Evolutionary conservation across 2,888 invertebrate genomes (phyloP).

Genomic region (Bruchidius siliquastri): DNA sequence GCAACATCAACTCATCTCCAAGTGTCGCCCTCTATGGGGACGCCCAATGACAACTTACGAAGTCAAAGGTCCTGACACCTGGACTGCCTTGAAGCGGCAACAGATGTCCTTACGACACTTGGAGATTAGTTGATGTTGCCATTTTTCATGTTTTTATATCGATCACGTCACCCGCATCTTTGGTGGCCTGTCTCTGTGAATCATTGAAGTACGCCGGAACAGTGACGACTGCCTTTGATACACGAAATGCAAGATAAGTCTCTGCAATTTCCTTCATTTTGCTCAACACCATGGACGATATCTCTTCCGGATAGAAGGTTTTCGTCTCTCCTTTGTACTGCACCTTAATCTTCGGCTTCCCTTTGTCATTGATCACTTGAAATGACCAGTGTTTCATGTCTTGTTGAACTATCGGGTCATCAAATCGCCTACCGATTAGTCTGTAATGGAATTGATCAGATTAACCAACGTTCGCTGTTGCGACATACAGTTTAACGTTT

Average conservation of each 20-base stretch:
- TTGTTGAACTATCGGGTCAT: slow-evolving; percentile 58
- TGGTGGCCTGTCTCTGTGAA: slow-evolving; percentile 63
- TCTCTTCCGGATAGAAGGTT: slow-evolving; percentile 50
- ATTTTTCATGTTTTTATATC: too few relatives aligned
- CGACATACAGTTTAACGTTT: too few relatives aligned
- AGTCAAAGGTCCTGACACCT: too few relatives aligned
- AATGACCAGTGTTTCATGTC: slow-evolving; percentile 66
- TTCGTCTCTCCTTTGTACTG: slow-evolving; percentile 48
- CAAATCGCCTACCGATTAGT: slow-evolving; percentile 64
- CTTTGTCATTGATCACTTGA: slow-evolving; percentile 50
- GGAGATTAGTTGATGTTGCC: too few relatives aligned
- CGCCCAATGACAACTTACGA: too few relatives aligned
- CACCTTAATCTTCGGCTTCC: slow-evolving; percentile 43
- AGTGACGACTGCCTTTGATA: slow-evolving; percentile 54
- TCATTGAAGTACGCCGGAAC: slow-evolving; percentile 64
- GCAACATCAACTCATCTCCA: too few relatives aligned
- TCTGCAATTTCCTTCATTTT: slow-evolving; percentile 58
- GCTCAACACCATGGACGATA: slow-evolving; percentile 56
- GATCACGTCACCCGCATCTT: slow-evolving; percentile 51
- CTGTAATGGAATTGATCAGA: neutral
- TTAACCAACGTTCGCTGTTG: too few relatives aligned
- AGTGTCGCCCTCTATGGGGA: too few relatives aligned
- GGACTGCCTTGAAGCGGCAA: too few relatives aligned
- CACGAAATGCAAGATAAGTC: slow-evolving; percentile 42
- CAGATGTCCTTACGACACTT: too few relatives aligned